Evolutionary conservation across 2,888 invertebrate species (phyloP).

Genomic region (Graphium colonna): DNA sequence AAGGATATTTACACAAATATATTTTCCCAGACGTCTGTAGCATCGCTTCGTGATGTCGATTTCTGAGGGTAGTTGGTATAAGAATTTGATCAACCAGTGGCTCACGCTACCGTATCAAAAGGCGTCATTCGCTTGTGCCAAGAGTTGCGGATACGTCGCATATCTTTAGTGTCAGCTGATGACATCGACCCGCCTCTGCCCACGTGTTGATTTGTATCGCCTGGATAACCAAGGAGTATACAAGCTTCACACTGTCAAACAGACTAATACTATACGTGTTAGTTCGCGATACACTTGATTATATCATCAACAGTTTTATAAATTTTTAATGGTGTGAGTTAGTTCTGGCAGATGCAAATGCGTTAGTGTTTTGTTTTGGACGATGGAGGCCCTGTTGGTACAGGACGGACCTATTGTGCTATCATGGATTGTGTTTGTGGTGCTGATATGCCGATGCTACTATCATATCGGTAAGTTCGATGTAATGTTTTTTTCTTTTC

Average conservation of each 20-base stretch:
- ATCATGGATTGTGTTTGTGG: slow-evolving; percentile 68
- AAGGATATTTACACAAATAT: too few relatives aligned
- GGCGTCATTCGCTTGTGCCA: slow-evolving; percentile 63
- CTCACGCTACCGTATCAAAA: slow-evolving; percentile 29
- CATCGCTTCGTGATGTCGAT: too few relatives aligned
- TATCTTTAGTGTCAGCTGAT: slow-evolving; percentile 67
- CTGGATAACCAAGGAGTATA: slow-evolving; percentile 31
- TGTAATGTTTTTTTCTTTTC: too few relatives aligned
- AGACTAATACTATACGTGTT: neutral
- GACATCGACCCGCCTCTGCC: slow-evolving; percentile 70
- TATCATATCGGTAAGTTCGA: slow-evolving; percentile 52
- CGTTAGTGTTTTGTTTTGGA: too few relatives aligned
- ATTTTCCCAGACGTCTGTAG: too few relatives aligned
- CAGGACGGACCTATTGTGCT: slow-evolving; percentile 67
- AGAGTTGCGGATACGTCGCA: slow-evolving; percentile 51
- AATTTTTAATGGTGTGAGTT: too few relatives aligned
- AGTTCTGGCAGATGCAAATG: too few relatives aligned
- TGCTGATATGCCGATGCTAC: slow-evolving; percentile 68
- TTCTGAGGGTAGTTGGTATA: too few relatives aligned
- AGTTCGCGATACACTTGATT: too few relatives aligned
- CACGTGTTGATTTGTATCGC: slow-evolving; percentile 45
- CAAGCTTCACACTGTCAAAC: slow-evolving; percentile 13
- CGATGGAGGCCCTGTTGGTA: slow-evolving; percentile 56
- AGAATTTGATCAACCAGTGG: slow-evolving; percentile 33
- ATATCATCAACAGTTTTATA: too few relatives aligned